Evolutionary conservation across 2,888 invertebrate genomes (phyloP).

Genomic region (Eupithecia inturbata): DNA sequence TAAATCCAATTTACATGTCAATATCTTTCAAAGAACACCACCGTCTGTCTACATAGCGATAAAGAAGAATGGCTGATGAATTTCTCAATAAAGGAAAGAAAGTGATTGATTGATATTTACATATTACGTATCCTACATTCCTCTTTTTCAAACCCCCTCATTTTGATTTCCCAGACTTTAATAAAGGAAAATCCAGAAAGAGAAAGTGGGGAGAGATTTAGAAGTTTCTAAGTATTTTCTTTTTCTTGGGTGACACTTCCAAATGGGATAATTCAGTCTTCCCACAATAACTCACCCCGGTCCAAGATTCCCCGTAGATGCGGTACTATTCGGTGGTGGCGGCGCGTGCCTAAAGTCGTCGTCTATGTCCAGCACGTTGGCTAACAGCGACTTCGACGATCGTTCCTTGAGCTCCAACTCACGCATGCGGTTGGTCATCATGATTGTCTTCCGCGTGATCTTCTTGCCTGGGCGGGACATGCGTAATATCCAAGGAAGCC

Average conservation of each 20-base stretch:
- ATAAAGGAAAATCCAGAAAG: neutral
- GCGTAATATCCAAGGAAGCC: slow-evolving; percentile 98
- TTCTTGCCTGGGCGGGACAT: slow-evolving; percentile 98
- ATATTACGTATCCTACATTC: no score
- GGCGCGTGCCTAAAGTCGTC: slow-evolving; percentile 94
- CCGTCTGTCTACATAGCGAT: no score
- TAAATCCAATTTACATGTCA: no score
- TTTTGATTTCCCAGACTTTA: neutral
- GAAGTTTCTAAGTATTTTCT: neutral
- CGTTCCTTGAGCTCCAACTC: slow-evolving; percentile 97
- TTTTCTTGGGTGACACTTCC: neutral
- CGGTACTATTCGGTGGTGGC: slow-evolving; percentile 85
- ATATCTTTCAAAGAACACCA: no score
- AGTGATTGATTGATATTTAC: no score
- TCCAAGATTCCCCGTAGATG: slow-evolving; percentile 86
- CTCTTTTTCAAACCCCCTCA: neutral
- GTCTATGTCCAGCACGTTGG: slow-evolving; percentile 97
- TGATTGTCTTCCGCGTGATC: slow-evolving; percentile 94
- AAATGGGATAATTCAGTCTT: neutral
- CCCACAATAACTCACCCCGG: slow-evolving; percentile 80
- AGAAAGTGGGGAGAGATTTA: neutral
- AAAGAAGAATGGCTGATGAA: no score
- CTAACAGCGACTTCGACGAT: slow-evolving; percentile 96
- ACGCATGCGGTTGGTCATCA: slow-evolving; percentile 95
- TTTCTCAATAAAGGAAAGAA: no score